Percentiles rank a stretch among this genome's conserved stretches.
Conservation (phyloP, 2,888 invertebrate genomes). For the Unio delphinus region DNA sequence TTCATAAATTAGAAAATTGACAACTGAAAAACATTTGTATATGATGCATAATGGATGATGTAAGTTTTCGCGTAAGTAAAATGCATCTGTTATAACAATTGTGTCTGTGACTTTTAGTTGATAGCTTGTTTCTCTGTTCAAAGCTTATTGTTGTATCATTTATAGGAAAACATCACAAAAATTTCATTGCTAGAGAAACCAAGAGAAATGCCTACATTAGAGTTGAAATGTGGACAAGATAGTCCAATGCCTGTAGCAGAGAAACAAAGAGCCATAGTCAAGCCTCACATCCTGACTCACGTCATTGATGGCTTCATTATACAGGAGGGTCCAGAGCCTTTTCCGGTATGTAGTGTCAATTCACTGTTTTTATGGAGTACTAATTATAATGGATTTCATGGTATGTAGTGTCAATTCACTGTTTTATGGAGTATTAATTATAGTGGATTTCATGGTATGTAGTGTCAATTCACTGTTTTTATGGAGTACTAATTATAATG, state of each 20-base stretch:
- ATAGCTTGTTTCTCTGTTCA: too few species aligned
- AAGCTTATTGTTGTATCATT: background rate
- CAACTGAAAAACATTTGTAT: too few species aligned
- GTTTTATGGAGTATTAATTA: background rate
- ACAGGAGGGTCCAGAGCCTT: slow-evolving; percentile 82
- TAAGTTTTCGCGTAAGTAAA: too few species aligned
- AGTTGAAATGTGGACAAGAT: slow-evolving; percentile 4
- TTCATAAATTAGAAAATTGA: too few species aligned
- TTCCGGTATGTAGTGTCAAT: slow-evolving; percentile 71
- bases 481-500: background rate
- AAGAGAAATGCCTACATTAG: background rate
- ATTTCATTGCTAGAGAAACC: background rate
- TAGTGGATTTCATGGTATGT: background rate
- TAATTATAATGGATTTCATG: background rate
- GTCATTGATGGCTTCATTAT: slow-evolving; percentile 97
- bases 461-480: slow-evolving; percentile 8
- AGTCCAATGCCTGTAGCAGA: slow-evolving; percentile 43
- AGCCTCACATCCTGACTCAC: slow-evolving; percentile 94
- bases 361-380: background rate
- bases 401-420: background rate
- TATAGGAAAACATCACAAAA: background rate
- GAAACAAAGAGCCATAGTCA: slow-evolving; percentile 87
- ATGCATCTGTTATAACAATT: too few species aligned
- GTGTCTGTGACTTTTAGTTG: too few species aligned
- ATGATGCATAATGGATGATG: too few species aligned